A percentile compares a stretch with the other conserved stretches of the same genome.
These are phyloP conservation scores for Graptemys geographica DNA, from an alignment of 2,797 vertebrate genomes.

Conservation along the genomic window DNA sequence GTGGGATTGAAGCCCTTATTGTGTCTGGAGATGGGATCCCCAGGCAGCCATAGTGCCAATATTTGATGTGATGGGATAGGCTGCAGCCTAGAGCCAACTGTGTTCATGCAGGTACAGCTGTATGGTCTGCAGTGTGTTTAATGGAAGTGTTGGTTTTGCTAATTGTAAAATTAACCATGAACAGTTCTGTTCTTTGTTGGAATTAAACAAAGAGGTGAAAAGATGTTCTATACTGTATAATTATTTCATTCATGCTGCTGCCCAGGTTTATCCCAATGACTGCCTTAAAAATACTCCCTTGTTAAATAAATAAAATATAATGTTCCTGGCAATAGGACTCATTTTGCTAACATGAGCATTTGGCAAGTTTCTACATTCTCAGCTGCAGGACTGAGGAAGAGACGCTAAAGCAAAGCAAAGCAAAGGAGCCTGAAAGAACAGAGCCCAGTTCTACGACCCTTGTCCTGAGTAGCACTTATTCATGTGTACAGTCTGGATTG, in stretches of 20 bases:
- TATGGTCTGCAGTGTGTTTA: not conserved
- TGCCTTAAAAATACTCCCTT: not conserved
- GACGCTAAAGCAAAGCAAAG: slow-evolving; percentile 10
- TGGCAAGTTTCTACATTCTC: slow-evolving; percentile 6
- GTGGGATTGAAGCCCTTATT: not conserved
- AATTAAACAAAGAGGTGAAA: slow-evolving; percentile 25
- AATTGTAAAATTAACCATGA: not conserved
- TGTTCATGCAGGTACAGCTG: not conserved
- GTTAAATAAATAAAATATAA: not conserved
- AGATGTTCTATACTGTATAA: not conserved
- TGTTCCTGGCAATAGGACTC: not conserved
- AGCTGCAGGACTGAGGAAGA: not conserved
- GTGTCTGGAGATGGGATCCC: not conserved
- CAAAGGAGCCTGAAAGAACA: not conserved
- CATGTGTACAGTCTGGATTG: not conserved
- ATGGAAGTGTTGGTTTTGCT: not conserved
- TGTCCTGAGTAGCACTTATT: not conserved
- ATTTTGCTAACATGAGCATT: not conserved
- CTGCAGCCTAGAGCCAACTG: not conserved
- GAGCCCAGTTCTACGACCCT: not conserved
- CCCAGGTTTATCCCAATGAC: not conserved
- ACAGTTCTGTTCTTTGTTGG: slow-evolving; percentile 12
- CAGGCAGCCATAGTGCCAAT: not conserved
- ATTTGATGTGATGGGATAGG: not conserved
- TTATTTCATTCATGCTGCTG: slow-evolving; percentile 7